Base-by-base conservation (phyloP, 2,797 vertebrate species). In the Xenentodon cancila region DNA sequence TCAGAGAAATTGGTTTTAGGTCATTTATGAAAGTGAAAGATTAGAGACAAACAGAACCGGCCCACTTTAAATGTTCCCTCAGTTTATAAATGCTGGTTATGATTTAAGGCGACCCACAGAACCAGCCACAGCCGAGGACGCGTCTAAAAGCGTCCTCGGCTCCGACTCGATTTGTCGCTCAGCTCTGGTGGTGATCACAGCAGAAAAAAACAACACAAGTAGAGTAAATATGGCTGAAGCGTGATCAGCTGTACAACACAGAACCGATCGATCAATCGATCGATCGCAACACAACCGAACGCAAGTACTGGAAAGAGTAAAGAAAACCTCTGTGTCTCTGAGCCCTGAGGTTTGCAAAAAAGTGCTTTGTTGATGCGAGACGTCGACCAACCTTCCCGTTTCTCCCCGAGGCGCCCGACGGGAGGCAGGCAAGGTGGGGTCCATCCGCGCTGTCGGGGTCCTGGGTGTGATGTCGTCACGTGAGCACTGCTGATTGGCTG, bases 341-440 rank as follows among this genome's bases (percentile, higher is more conserved):
- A 88, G 73, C 84, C 86, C 87, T 85, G 84, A 89, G 85, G 78
- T 87, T 86, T 72, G 81, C 79, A 84, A 32, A 9, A 90, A 66
- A 87, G 25, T 25, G 25, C 25, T 25, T 25, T 25, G 65, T 59
- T 77, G 77, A 73, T 59, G 68, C 18, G 44, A 68, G 37, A 49
- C 34, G 37, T 60, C 17, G 75, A 75, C 82, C 68, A 20, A 75
- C 30, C 67, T 71, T 77, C 53, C 75, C 34, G 68, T 68, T 45
- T 45, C 17, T n/a, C 18, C 7, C 42, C 42, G n/a, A 43, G 18
- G 43, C 8, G 7, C 17, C 18, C 18, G 20, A 12, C 3, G 37
- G 0, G 25, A 61, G 34, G 53, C 17, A 22, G 53, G 70, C 76
- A 59, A 74, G 64, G 42, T 54, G 22, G 50, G 64, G 20, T 51